Percentiles rank a stretch among this genome's conserved stretches.
Conservation (phyloP, 2,888 invertebrate genomes). For the Nasonovia ribisnigri region DNA sequence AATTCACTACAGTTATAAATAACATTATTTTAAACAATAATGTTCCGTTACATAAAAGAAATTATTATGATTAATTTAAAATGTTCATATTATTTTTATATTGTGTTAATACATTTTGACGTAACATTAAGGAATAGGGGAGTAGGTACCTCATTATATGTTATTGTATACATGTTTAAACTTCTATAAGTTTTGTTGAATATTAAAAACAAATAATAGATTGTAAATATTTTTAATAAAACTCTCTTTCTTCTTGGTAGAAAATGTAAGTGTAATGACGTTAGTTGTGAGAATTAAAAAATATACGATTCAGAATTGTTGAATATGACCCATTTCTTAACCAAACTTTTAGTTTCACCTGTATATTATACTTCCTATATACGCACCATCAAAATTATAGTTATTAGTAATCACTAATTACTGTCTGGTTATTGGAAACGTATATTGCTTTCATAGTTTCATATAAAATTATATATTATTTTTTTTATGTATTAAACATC, state of each 20-base stretch:
- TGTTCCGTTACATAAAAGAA: too few relatives aligned
- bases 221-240: background rate
- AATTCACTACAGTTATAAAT: background rate
- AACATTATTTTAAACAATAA: background rate
- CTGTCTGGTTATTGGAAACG: background rate
- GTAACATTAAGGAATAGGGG: background rate
- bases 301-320: background rate
- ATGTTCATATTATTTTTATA: background rate
- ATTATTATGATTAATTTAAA: too few relatives aligned
- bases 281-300: background rate
- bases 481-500: background rate
- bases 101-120: background rate
- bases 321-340: background rate
- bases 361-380: background rate
- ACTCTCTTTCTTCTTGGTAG: background rate
- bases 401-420: background rate
- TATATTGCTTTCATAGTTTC: background rate
- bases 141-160: too few relatives aligned
- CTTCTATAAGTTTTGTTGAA: background rate
- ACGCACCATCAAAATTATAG: background rate
- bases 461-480: background rate
- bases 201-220: background rate
- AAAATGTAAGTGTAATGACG: background rate
- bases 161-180: too few relatives aligned
- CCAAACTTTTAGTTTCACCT: background rate